These are phyloP conservation scores for Rhadina sibilatrix DNA, from an alignment of 2,113 vertebrate species.

Conservation along the genomic window DNA sequence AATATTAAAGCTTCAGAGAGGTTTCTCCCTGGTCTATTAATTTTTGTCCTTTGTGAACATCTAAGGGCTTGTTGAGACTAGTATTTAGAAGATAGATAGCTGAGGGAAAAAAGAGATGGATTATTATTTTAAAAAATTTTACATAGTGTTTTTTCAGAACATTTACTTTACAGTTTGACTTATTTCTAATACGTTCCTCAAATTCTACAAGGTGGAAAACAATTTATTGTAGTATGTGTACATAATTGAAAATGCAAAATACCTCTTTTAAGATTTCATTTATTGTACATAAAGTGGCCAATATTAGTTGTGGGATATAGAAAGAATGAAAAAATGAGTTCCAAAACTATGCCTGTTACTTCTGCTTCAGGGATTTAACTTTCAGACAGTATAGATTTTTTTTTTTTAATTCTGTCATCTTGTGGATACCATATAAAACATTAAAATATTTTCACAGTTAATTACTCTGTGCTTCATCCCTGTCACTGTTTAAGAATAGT, in stretches of 20 bases:
- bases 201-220: neutral
- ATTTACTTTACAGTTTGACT: neutral
- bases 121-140: neutral
- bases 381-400: neutral
- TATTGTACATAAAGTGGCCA: neutral
- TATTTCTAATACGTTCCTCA: neutral
- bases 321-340: neutral
- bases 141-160: neutral
- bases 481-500: neutral
- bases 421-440: neutral
- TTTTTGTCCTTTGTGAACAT: neutral
- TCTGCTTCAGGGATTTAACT: neutral
- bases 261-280: rapidly evolving
- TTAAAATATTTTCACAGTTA: neutral
- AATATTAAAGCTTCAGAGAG: neutral
- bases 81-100: neutral
- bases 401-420: neutral
- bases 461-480: rapidly evolving
- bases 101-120: neutral
- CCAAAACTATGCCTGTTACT: neutral
- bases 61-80: neutral
- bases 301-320: neutral
- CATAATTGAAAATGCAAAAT: neutral
- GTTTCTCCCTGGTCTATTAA: neutral
- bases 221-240: neutral